Base-by-base conservation (phyloP, 1,140 invertebrate genomes). In the Trialeurodes vaporariorum region DNA sequence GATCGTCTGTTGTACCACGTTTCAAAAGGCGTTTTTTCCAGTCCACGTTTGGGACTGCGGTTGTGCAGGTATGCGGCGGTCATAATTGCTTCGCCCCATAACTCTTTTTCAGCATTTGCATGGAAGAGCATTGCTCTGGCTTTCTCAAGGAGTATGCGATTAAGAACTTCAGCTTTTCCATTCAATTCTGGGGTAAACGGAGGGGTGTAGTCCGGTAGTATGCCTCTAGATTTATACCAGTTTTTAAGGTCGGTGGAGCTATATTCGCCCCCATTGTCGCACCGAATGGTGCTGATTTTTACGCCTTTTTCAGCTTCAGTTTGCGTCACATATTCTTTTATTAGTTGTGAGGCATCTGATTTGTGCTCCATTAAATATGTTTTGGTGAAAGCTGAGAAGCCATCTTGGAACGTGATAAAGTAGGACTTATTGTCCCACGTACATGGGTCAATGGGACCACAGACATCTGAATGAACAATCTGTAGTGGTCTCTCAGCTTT, bases 351-450 rank as follows among this genome's bases (percentile, higher is more conserved):
- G 21, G 62, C 69, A 62, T 70, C 63, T 25, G 25, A 58, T 61
- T 70, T 70, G 21, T 25, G 63, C 65, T 69, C 63, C 13, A 69
- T 22, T 40, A 69, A 27, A 67, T 75, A 78, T 11, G 76, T 70
- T 9, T 72, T 64, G 13, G 66, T 67, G 70, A 75, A 77, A 71
- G 75, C 71, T n/a, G 75, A 75, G 70, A 64, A 79, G 71, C 78
- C 74, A 68, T 79, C 77, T 60, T 74, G 75, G 34, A 78, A 77
- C 23, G 73, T 74, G n/a, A 77, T 67, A 72, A 78, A 77, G 70
- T 78, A 79, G 34, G 70, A 72, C 25, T 71, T 63, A 26, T 72
- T 71, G 63, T 77, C 71, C 27, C 59, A 67, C 9, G 74, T 72
- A 25, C 27, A 23, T 66, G 73, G 74, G 61, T 67, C 71, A 25